Conservation (phyloP, 2,113 vertebrate species). For the Oxyruncus cristatus region DNA sequence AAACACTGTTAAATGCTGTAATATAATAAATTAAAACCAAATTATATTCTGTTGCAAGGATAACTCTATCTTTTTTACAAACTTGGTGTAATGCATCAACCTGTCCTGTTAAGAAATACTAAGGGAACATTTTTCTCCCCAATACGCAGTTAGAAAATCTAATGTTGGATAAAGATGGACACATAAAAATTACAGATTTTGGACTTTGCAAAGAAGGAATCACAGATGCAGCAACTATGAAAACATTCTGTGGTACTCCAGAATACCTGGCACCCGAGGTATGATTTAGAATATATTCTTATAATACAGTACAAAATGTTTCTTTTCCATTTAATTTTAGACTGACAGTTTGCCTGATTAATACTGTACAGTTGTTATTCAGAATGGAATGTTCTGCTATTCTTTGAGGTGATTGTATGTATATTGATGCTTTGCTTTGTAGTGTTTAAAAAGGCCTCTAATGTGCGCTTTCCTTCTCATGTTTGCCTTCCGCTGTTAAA, state of each 20-base stretch:
- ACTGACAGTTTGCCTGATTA: not conserved
- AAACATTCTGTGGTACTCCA: slow-evolving; percentile 97
- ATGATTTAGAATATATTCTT: slow-evolving; percentile 50
- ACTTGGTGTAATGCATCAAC: not conserved
- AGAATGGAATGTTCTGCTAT: not conserved
- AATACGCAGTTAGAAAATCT: slow-evolving; percentile 91
- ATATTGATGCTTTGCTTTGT: not conserved
- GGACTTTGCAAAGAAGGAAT: slow-evolving; percentile 98
- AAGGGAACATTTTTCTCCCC: slow-evolving; percentile 36
- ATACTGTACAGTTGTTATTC: not conserved
- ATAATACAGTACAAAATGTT: not conserved
- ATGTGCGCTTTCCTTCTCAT: not conserved
- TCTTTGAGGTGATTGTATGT: not conserved
- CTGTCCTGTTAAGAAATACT: slow-evolving; percentile 12
- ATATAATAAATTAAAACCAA: not conserved
- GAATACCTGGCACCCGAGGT: slow-evolving; percentile 98
- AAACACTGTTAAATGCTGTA: not conserved
- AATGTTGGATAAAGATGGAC: slow-evolving; percentile 98
- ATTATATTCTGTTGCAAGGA: not conserved
- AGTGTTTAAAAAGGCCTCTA: not conserved
- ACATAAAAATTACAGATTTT: slow-evolving; percentile 98
- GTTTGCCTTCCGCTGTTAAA: slow-evolving; percentile 22
- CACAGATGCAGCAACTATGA: slow-evolving; percentile 98
- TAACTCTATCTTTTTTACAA: not conserved
- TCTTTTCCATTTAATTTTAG: not conserved